Percentiles rank a stretch among this genome's conserved stretches.
Evolutionary conservation across 1,140 invertebrate genomes (phyloP).

Genomic region (Euwallacea fornicatus): DNA sequence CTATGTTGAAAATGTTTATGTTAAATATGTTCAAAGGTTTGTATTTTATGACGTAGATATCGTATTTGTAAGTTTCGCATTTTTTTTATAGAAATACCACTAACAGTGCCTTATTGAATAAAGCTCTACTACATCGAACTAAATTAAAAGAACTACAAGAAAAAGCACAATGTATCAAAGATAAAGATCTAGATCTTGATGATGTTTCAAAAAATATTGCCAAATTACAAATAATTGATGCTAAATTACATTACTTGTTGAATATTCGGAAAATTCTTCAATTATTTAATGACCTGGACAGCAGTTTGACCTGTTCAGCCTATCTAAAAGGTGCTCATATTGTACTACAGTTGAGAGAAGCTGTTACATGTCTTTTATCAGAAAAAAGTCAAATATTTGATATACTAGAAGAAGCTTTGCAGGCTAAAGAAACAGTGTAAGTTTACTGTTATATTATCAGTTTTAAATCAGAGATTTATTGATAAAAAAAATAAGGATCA

Average conservation of each 20-base stretch:
- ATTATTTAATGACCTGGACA: conserved; percentile 55
- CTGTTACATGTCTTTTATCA: conserved; percentile 55
- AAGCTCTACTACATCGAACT: conserved; percentile 49
- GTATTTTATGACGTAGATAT: neutral
- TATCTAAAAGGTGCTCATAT: conserved; percentile 57
- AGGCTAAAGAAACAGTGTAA: conserved; percentile 19
- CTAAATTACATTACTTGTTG: conserved; percentile 57
- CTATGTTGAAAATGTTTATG: conserved; percentile 59
- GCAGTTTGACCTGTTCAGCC: conserved; percentile 54
- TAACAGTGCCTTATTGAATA: conserved; percentile 56
- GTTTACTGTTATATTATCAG: conserved; percentile 2
- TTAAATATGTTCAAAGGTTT: conserved; percentile 57
- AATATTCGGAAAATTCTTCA: conserved; percentile 58
- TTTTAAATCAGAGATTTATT: no score
- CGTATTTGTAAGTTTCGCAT: neutral
- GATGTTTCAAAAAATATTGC: conserved; percentile 59
- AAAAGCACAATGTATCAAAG: conserved; percentile 60
- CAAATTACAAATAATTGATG: conserved; percentile 58
- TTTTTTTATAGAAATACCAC: conserved; percentile 50
- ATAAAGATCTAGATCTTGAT: conserved; percentile 60
- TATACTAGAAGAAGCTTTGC: conserved; percentile 51
- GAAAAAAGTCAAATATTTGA: conserved; percentile 59
- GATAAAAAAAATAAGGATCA: no score
- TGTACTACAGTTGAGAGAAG: conserved; percentile 55
- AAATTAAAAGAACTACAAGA: conserved; percentile 58